Conservation (phyloP, 2,797 vertebrate genomes). For the Rhinoraja longicauda region DNA sequence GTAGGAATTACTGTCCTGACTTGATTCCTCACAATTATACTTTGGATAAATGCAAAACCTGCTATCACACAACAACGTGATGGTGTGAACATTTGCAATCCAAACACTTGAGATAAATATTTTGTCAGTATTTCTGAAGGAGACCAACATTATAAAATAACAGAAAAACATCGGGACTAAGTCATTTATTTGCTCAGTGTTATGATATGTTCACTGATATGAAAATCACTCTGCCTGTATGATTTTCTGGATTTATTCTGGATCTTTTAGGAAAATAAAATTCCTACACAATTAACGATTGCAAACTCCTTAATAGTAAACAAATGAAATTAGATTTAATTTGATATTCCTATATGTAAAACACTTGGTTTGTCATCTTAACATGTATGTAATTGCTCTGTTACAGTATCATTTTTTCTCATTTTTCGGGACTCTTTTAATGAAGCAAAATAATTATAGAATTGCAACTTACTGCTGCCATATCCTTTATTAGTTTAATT, state of each 20-base stretch:
- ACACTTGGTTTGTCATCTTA: neutral
- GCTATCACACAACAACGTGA: neutral
- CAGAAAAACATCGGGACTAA: no score
- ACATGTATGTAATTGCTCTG: neutral
- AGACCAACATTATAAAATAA: neutral
- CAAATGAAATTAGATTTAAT: neutral
- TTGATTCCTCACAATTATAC: neutral
- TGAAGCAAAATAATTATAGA: neutral
- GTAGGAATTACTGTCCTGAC: neutral
- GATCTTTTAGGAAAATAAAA: no score
- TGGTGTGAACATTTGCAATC: neutral
- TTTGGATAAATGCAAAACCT: neutral
- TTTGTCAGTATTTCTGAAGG: neutral
- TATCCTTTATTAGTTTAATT: slow-evolving; percentile 97
- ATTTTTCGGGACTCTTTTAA: slow-evolving; percentile 30
- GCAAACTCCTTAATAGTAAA: neutral
- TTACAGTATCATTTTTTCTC: neutral
- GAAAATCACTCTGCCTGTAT: no score
- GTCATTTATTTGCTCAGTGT: neutral
- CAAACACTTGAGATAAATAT: neutral
- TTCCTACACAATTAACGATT: neutral
- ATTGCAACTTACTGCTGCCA: slow-evolving; percentile 83
- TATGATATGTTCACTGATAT: no score
- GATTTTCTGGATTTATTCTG: no score
- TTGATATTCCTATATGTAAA: neutral